Base-by-base conservation (phyloP, 2,797 vertebrate species). In the Scleropages formosus region DNA sequence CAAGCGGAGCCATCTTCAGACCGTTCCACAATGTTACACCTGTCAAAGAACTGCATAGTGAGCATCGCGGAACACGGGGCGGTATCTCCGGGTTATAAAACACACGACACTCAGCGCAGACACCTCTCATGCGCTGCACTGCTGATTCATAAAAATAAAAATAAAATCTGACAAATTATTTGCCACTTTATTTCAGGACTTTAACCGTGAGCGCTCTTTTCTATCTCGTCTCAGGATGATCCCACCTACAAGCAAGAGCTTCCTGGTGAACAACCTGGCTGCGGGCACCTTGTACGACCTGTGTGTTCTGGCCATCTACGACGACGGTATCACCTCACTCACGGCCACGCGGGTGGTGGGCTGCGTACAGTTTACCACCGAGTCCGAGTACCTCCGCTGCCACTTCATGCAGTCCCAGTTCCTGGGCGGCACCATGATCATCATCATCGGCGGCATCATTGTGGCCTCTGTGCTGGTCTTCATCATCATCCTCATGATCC, bases 391-490 rank as follows among this genome's bases (percentile, higher is more conserved):
- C 0, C 94, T 98, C 83, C 94, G 95, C 77, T 99, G 97, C 83
- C 97, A 98, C 78, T 99, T 98, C 81, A 98, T 99, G 96, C 97
- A 98, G 90, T 98, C 96, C 39, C 97, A 99, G 90, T 98, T 99
- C 88, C 91, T 99, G 81, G 97, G 97, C 0, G 97, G 97, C 73
- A 99, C 97, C 74, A 99, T 99, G 97, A 99, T 99, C 84, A 98
- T 99, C 87, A 98, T 99, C 87, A 98, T 99, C 1, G 97, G 97
- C 24, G 97, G 97, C 75, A 96, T 99, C 82, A 99, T 99, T 1
- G 97, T 99, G 77, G 96, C 97, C 4, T 98, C 97, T 0, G 96
- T 99, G 83, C 93, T 99, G 1, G 93, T 99, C 81, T 99, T 99
- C 91, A 99, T 99, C 90, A 95, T 98, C 85, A 99, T 99, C 87